Conservation (phyloP, 92 coral and sea anemone genomes). For the Porites lobata region DNA sequence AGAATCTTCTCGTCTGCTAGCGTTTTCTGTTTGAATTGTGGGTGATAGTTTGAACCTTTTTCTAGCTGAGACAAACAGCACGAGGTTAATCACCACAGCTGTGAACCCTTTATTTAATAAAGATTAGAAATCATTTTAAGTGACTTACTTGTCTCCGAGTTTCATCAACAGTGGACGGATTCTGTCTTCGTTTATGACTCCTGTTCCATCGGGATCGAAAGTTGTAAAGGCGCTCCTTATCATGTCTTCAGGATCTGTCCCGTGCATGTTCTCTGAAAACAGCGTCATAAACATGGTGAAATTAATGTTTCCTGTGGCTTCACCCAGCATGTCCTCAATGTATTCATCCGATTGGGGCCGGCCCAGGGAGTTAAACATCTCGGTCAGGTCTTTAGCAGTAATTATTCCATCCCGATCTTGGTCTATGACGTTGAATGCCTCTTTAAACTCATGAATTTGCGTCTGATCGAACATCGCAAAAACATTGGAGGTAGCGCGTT, state of each 20-base stretch:
- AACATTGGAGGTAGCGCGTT: slow-evolving; percentile 60
- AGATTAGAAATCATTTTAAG: too few relatives aligned
- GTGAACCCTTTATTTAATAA: not conserved
- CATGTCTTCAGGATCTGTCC: slow-evolving; percentile 62
- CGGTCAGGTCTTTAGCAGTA: slow-evolving; percentile 44
- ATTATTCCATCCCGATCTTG: slow-evolving; percentile 59
- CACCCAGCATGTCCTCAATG: slow-evolving; percentile 58
- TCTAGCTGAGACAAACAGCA: not conserved
- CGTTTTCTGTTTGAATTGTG: not conserved
- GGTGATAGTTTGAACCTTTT: not conserved
- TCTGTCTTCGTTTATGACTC: slow-evolving; percentile 53
- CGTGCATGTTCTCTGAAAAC: slow-evolving; percentile 65
- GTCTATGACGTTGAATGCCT: slow-evolving; percentile 56
- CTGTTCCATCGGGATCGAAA: slow-evolving; percentile 48
- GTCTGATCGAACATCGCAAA: slow-evolving; percentile 62
- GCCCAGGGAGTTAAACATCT: slow-evolving; percentile 57
- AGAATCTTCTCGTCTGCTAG: not conserved
- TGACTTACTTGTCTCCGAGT: slow-evolving; percentile 53
- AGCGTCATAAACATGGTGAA: slow-evolving; percentile 67
- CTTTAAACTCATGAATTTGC: slow-evolving; percentile 61
- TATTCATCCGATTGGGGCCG: slow-evolving; percentile 36
- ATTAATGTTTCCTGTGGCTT: slow-evolving; percentile 51
- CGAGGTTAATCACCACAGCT: not conserved
- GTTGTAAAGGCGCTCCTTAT: slow-evolving; percentile 54
- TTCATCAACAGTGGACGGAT: slow-evolving; percentile 45